These are phyloP conservation scores for Protonibea diacanthus DNA, from an alignment of 2,797 vertebrate species.

Conservation along the genomic window DNA sequence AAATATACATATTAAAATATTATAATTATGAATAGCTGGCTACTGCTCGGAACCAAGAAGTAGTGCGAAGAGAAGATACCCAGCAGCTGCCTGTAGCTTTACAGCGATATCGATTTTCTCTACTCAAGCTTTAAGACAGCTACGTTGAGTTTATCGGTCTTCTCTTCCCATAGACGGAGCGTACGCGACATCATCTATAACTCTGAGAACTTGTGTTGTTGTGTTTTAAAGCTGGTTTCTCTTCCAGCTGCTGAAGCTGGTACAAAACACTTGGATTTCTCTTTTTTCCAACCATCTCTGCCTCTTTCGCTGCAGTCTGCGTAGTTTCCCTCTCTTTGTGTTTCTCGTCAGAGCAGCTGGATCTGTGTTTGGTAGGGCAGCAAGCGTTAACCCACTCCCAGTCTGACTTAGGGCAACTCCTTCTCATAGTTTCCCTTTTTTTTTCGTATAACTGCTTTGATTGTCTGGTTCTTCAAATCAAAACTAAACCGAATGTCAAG, in stretches of 20 bases:
- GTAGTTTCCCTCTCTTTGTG: conserved; percentile 19
- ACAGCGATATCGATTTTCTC: background rate
- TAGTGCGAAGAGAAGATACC: background rate
- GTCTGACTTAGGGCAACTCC: conserved; percentile 13
- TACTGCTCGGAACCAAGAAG: background rate
- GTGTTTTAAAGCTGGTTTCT: no score
- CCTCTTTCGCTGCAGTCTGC: background rate
- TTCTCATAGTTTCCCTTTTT: background rate
- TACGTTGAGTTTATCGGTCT: background rate
- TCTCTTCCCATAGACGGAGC: background rate
- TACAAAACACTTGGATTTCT: background rate
- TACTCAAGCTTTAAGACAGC: background rate
- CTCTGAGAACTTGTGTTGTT: no score
- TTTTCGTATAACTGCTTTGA: background rate
- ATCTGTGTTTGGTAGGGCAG: background rate
- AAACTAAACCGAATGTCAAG: conserved; percentile 54
- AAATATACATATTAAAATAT: no score
- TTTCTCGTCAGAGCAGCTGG: conserved; percentile 5
- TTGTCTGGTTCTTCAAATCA: conserved; percentile 7
- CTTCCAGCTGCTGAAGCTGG: background rate
- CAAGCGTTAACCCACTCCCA: background rate
- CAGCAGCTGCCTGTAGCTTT: background rate
- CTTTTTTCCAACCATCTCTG: background rate
- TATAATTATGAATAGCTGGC: no score
- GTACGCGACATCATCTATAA: background rate